A percentile compares a stretch with the other conserved stretches of the same genome.
phyloP scores from a whole-genome alignment of 2,888 invertebrate species.

The Hypomecis atomaria region DNA sequence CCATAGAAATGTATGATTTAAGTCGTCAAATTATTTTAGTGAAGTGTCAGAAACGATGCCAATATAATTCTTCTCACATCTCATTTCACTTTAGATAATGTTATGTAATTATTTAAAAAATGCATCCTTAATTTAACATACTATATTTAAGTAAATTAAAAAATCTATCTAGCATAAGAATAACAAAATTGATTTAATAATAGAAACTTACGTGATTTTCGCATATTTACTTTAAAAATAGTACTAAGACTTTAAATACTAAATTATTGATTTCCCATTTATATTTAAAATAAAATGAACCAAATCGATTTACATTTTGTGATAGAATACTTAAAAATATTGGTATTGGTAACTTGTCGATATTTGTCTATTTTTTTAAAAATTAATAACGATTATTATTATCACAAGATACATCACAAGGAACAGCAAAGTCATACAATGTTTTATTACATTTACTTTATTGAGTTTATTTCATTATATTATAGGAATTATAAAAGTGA shows the following conservation, averaged over 20 bases:
- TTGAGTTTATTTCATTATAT: background rate
- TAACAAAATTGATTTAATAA: slow-evolving; percentile 8
- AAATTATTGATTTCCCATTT: no score
- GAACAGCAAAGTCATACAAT: slow-evolving; percentile 4
- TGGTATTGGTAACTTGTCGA: slow-evolving; percentile 23
- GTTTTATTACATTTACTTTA: background rate
- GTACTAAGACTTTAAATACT: no score
- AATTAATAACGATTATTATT: slow-evolving; percentile 2
- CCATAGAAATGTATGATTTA: no score
- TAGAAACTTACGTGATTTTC: no score
- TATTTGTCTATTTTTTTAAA: background rate
- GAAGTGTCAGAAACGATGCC: no score
- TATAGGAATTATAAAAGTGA: background rate
- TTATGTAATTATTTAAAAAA: slow-evolving; percentile 5
- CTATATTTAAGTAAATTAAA: slow-evolving; percentile 1
- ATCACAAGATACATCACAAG: slow-evolving; percentile 30
- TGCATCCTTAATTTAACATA: slow-evolving; percentile 16
- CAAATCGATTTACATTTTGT: no score
- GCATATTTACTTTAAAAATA: no score
- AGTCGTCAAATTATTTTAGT: no score
- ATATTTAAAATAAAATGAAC: no score
- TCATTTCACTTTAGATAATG: no score
- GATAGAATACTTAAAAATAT: slow-evolving; percentile 4
- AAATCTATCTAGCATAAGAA: slow-evolving; percentile 11
- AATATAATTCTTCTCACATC: no score